Evolutionary conservation across 2,888 invertebrate genomes (phyloP), one percentile per base, ranked within the genome.

Genomic region (Eubasilissa splendida): DNA sequence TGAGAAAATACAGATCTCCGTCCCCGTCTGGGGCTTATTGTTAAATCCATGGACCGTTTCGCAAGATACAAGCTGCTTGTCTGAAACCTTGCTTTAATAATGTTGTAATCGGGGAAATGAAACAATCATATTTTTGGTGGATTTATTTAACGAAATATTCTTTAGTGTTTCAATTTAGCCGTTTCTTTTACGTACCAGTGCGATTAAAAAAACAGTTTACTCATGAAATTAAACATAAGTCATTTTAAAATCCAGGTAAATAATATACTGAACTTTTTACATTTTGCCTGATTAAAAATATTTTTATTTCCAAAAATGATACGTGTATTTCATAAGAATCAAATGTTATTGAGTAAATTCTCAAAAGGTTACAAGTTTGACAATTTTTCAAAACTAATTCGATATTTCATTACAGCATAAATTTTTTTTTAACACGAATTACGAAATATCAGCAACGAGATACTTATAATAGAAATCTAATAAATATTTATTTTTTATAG

Each of bases 1-100:
- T 8, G 74, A 59, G 74, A 58, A 74, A 74, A 74, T 54, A 71
- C 74, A 74, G 58, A 74, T 74, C 74, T 74, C 59, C 31, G 74
- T 74, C 74, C 58, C 58, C 42, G 74, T 33, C 74, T 42, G 59
- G 33, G 59, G 74, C 74, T 74, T 74, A 74, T 52, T 59, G 74
- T 59, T 33, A 74, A 58, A 33, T 56, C 58, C 58, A 42, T 14
- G 58, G 74, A 59, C 50, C 74, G n/a, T 59, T 58, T 58, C 58
- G 22, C 74, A n/a, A 74, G 11, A 74, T 59, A 59, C 70, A 70
- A 54, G 70, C 22, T 70, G 54, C 70, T 31, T 54, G 70, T 54
- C 70, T 70, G 70, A 70, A 70, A 11, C 52, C 54, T 54, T 22
- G 70, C 53, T 54, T 70, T 70, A 70, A 70, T 70, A 70, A 70